These are phyloP conservation scores for Porites divaricata DNA, from an alignment of 92 coral and sea anemone species.

Conservation along the genomic window DNA sequence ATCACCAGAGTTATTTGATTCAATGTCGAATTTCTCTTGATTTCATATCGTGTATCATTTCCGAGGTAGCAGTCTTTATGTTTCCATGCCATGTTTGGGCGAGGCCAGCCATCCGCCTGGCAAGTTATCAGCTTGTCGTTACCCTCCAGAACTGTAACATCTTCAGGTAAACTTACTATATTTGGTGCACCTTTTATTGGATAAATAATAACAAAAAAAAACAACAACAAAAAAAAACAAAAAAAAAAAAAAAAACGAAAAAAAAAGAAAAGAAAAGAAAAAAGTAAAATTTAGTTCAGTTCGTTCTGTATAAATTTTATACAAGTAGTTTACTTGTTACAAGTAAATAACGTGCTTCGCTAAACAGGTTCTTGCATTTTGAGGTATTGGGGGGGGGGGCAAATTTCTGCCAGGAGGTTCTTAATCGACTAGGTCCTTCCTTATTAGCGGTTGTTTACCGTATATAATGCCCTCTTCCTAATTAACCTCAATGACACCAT, in stretches of 20 bases:
- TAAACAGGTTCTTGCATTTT: too few relatives aligned
- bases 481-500: too few relatives aligned
- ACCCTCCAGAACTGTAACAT: not conserved
- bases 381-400: too few relatives aligned
- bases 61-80: not conserved
- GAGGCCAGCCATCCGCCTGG: constrained; percentile 35
- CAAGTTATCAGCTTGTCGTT: constrained; percentile 2
- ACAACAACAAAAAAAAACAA: not conserved
- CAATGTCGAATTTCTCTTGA: not conserved
- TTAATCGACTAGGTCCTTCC: too few relatives aligned
- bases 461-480: too few relatives aligned
- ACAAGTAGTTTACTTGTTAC: too few relatives aligned
- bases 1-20: constrained; percentile 14
- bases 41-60: constrained; percentile 2
- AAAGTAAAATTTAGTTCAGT: not conserved
- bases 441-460: too few relatives aligned
- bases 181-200: constrained; percentile 5
- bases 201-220: not conserved
- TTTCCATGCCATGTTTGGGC: constrained; percentile 29
- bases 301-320: too few relatives aligned
- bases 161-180: not conserved
- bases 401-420: too few relatives aligned
- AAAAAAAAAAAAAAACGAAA: too few relatives aligned
- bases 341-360: too few relatives aligned
- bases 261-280: not conserved